phyloP scores from a whole-genome alignment of 2,888 invertebrate genomes.

The Caenorhabditis doughertyi region DNA sequence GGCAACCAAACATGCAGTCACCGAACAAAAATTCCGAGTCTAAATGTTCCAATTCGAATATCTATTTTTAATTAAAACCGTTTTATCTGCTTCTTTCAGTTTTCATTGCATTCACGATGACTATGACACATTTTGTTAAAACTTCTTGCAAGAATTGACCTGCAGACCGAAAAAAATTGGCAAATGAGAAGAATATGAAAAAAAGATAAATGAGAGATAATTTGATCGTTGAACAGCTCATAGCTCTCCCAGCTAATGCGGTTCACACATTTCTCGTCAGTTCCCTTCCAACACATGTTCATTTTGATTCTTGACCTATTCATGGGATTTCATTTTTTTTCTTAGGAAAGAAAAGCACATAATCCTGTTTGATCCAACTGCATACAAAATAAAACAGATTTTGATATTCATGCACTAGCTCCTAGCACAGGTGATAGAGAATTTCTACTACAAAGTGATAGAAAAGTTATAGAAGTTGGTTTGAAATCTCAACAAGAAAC shows the following conservation, averaged over 20 bases:
- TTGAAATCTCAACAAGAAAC: no score
- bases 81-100: no score
- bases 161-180: background rate
- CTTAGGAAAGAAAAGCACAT: no score
- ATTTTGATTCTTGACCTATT: slow-evolving; percentile 29
- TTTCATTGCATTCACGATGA: no score
- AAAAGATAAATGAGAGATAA: slow-evolving; percentile 38
- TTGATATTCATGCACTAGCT: no score
- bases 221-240: slow-evolving; percentile 41
- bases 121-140: background rate
- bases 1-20: background rate
- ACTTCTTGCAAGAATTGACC: background rate
- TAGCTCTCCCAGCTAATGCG: slow-evolving; percentile 43
- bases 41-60: background rate
- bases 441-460: no score
- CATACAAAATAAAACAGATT: no score
- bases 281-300: slow-evolving; percentile 27
- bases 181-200: slow-evolving; percentile 7
- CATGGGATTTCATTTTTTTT: slow-evolving; percentile 16
- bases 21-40: background rate
- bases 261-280: slow-evolving; percentile 31
- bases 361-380: no score
- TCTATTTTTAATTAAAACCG: background rate
- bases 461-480: no score
- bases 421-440: no score